Evolutionary conservation across 2,797 vertebrate genomes (phyloP), one percentile per base, ranked within the genome.

Genomic region (Rhabdomys pumilio): DNA sequence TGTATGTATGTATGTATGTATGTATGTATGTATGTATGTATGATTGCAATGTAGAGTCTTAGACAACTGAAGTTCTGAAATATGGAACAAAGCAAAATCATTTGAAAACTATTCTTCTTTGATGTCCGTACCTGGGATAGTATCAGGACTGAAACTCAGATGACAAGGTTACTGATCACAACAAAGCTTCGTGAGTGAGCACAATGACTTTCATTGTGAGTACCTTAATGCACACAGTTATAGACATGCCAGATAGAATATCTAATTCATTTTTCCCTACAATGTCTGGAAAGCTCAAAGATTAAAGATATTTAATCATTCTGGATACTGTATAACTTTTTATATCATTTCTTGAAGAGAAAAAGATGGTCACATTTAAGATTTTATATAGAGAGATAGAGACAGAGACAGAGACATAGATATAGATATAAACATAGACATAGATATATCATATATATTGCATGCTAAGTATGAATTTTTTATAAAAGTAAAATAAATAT

Each of bases 361-460:
- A 65, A 96, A 97, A 86, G 80, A 72, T 90, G 41, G 53, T 83
- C 76, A 96, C 55, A 95, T 89, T 94, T 89, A 93, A 96, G 79
- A 96, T 69, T 20, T 6, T 57, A 57, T 57, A 57, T 57, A 57
- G 5, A 55, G 2, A 53, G 12, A 53, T 53, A 53, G 14, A 5
- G 3, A 55, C 4, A 57, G 15, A 57, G 6, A 59, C 6, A 59
- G 6, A 26, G 24, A 61, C 3, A 63, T 14, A n/a, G 47, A 47
- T 19, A 57, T 13, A 55, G 12, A 55, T 13, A 55, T 13, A 55
- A 4, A 6, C 2, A 55, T 15, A 57, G 15, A 57, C 3, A 59
- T 22, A 59, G 7, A 26, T 9, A n/a, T 9, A 20, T 20, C 8
- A 38, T 61, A 94, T 94, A 90, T 94, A 75, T 85, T 89, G 26